phyloP scores from a whole-genome alignment of 2,888 invertebrate genomes.

The Drosophila lacicola region DNA sequence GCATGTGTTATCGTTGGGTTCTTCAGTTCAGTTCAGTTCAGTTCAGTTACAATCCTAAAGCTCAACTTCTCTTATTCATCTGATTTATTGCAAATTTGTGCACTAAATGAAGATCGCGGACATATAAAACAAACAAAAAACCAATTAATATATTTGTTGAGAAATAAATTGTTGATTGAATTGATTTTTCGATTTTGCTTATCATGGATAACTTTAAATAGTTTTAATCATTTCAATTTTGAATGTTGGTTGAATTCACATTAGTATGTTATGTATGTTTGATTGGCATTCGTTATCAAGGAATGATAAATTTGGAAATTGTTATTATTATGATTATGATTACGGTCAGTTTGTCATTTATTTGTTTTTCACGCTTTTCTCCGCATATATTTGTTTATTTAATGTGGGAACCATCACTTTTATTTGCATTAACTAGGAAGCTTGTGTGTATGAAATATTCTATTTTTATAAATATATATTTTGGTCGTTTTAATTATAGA shows the following conservation, averaged over 20 bases:
- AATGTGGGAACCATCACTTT: slow-evolving; percentile 18
- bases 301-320: slow-evolving; percentile 17
- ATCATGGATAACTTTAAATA: no score
- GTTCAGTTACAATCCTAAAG: not conserved
- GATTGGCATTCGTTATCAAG: not conserved
- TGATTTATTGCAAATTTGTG: slow-evolving; percentile 7
- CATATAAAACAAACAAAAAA: no score
- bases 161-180: no score
- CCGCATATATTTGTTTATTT: slow-evolving; percentile 19
- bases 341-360: not conserved
- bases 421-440: slow-evolving; percentile 35
- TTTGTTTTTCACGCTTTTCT: slow-evolving; percentile 8
- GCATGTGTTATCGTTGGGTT: slow-evolving; percentile 39
- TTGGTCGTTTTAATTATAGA: slow-evolving; percentile 48
- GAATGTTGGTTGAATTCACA: no score
- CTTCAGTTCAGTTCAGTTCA: not conserved
- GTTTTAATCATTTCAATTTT: no score
- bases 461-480: slow-evolving; percentile 61
- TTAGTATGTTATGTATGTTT: no score
- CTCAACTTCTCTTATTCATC: slow-evolving; percentile 5
- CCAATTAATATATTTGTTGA: no score
- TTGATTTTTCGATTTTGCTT: no score
- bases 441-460: slow-evolving; percentile 23
- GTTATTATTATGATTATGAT: not conserved
- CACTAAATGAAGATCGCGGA: not conserved